Conservation (phyloP, 2,797 vertebrate genomes). For the Anguilla megastoma region DNA sequence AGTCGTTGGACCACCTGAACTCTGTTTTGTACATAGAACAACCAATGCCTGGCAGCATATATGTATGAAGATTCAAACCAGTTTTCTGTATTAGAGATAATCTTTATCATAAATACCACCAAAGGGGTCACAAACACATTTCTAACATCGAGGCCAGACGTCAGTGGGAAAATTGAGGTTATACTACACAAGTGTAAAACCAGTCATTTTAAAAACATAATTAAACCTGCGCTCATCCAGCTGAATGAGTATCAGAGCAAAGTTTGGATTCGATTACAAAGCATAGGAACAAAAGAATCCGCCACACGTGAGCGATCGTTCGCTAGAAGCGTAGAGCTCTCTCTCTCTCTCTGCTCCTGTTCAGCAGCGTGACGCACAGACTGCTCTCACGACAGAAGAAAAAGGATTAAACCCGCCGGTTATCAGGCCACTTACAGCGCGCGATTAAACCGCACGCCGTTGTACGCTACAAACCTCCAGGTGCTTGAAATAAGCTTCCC, state of each 20-base stretch:
- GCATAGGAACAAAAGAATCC: not conserved
- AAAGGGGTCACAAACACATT: not conserved
- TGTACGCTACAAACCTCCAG: not conserved
- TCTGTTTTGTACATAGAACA: not conserved
- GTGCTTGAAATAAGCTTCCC: not conserved
- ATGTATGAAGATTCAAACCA: not conserved
- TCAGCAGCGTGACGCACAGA: not conserved
- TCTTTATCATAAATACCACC: not conserved
- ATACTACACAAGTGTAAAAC: not conserved
- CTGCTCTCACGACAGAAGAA: not conserved
- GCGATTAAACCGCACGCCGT: not conserved
- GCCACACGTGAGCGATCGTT: not conserved
- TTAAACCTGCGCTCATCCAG: not conserved
- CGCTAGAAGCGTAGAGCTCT: not conserved
- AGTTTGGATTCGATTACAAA: not conserved
- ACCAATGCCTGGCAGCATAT: not conserved
- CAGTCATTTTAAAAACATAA: not conserved
- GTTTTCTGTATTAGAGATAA: not conserved
- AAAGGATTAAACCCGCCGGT: not conserved
- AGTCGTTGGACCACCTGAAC: not conserved
- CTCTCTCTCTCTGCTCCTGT: not conserved
- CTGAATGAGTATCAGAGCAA: not conserved
- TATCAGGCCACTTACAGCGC: not conserved
- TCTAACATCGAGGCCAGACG: not conserved
- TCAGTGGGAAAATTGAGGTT: not conserved